phyloP scores from a whole-genome alignment of 2,888 invertebrate species.

The Cotesia congregata region DNA sequence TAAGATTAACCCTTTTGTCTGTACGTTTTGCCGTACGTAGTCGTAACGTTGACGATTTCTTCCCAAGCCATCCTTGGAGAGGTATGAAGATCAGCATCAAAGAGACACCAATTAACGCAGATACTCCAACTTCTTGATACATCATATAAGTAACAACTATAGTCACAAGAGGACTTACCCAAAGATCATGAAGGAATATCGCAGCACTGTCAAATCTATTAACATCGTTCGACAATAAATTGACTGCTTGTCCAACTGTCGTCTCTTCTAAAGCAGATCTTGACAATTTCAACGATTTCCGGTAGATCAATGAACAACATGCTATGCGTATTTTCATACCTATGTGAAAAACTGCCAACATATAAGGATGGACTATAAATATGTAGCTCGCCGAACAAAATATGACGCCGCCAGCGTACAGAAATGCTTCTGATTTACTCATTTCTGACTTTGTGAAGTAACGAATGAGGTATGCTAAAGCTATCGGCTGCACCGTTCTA shows the following conservation, averaged over 20 bases:
- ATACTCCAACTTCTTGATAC: slow-evolving; percentile 78
- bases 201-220: slow-evolving; percentile 92
- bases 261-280: slow-evolving; percentile 89
- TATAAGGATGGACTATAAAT: slow-evolving; percentile 88
- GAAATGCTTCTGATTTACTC: slow-evolving; percentile 75
- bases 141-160: slow-evolving; percentile 84
- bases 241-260: slow-evolving; percentile 83
- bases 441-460: slow-evolving; percentile 61
- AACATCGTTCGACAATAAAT: slow-evolving; percentile 96
- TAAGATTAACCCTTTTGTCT: slow-evolving; percentile 90
- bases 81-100: slow-evolving; percentile 82
- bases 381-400: slow-evolving; percentile 82
- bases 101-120: slow-evolving; percentile 80
- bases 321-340: slow-evolving; percentile 89
- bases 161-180: slow-evolving; percentile 91
- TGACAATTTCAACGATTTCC: slow-evolving; percentile 83
- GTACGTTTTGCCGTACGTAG: slow-evolving; percentile 87
- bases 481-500: slow-evolving; percentile 76
- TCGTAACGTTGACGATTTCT: slow-evolving; percentile 81
- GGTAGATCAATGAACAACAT: slow-evolving; percentile 85
- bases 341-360: slow-evolving; percentile 85
- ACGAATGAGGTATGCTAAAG: slow-evolving; percentile 67
- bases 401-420: slow-evolving; percentile 82
- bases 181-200: slow-evolving; percentile 90
- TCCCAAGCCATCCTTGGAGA: slow-evolving; percentile 81